A percentile compares a stretch with the other conserved stretches of the same genome.
phyloP scores from a whole-genome alignment of 2,797 vertebrate genomes.

The Acanthurus leucopareius region DNA sequence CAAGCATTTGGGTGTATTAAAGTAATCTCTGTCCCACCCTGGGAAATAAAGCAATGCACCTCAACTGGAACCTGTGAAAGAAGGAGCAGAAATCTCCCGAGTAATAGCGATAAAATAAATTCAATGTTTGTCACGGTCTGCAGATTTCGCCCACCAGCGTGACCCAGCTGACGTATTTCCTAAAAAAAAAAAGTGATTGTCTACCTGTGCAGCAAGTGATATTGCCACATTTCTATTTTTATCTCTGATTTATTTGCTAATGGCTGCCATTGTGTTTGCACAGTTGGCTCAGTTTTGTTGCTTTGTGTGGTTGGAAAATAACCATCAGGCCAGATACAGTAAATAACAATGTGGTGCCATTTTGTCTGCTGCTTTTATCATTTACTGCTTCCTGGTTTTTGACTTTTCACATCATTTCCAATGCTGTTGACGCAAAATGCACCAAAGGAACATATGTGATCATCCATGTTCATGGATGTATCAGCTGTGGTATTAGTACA shows the following conservation, averaged over 20 bases:
- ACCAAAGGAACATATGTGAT: constrained; percentile 10
- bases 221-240: constrained; percentile 65
- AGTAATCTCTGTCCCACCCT: constrained; percentile 42
- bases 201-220: constrained; percentile 61
- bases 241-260: constrained; percentile 25
- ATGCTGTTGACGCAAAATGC: constrained; percentile 13
- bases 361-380: constrained; percentile 74
- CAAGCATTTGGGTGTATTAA: constrained; percentile 53
- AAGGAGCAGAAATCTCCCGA: no score
- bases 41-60: constrained; percentile 44
- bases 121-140: constrained; percentile 19
- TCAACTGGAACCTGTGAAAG: constrained; percentile 42
- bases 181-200: constrained; percentile 22
- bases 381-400: constrained; percentile 75
- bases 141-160: not conserved
- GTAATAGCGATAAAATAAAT: constrained; percentile 26
- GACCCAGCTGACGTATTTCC: constrained; percentile 36
- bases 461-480: not conserved
- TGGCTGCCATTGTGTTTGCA: constrained; percentile 67
- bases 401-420: constrained; percentile 43
- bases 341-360: constrained; percentile 77
- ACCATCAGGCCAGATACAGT: constrained; percentile 53
- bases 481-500: not conserved
- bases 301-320: constrained; percentile 63
- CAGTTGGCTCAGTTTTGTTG: constrained; percentile 63